A percentile compares a stretch with the other conserved stretches of the same genome.
Evolutionary conservation across 2,888 invertebrate genomes (phyloP).

Genomic region (Leptarthrus brevirostris): DNA sequence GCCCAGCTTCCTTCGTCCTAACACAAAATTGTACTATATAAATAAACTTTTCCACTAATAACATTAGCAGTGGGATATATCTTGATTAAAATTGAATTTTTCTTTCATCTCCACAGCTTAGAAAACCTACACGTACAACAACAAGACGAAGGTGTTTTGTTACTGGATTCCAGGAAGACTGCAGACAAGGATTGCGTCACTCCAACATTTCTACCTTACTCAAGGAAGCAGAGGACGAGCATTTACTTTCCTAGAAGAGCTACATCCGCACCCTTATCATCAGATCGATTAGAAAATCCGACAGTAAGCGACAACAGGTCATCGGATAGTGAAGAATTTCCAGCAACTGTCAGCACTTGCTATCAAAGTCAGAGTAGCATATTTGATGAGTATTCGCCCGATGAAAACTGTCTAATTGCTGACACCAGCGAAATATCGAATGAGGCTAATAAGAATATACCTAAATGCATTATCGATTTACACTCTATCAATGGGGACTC

Average conservation of each 20-base stretch:
- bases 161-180: too few relatives aligned
- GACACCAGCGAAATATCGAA: conserved; percentile 14
- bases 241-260: conserved; percentile 11
- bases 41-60: too few relatives aligned
- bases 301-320: conserved; percentile 18
- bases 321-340: conserved; percentile 40
- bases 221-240: conserved; percentile 15
- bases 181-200: conserved; percentile 21
- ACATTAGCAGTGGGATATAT: too few relatives aligned
- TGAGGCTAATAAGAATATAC: conserved; percentile 20
- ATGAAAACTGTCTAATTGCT: conserved; percentile 28
- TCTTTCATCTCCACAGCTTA: neutral
- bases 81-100: too few relatives aligned
- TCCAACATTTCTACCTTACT: neutral
- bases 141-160: neutral
- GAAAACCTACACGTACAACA: neutral
- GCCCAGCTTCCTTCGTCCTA: too few relatives aligned
- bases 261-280: conserved; percentile 36
- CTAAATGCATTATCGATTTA: conserved; percentile 38
- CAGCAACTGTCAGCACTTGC: conserved; percentile 22
- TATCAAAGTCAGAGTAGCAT: neutral
- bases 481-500: conserved; percentile 19
- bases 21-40: too few relatives aligned
- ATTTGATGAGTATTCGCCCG: neutral
- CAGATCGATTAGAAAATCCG: conserved; percentile 16